Conservation (phyloP, 2,113 vertebrate genomes). For the Mirza zaza region DNA sequence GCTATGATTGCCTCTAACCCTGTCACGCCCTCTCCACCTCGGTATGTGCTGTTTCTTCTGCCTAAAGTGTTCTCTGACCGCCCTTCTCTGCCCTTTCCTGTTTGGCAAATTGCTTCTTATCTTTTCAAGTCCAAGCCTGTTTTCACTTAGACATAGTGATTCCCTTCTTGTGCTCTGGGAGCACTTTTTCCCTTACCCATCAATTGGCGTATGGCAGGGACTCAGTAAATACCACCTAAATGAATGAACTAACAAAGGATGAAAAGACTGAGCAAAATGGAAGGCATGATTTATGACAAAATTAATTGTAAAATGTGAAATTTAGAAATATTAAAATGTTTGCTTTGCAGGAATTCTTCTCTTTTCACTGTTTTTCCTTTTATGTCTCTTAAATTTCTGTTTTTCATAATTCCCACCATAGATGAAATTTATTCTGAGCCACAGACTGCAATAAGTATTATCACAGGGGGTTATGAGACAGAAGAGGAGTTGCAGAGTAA, state of each 20-base stretch:
- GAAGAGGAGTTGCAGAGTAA: background rate
- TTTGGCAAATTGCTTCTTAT: background rate
- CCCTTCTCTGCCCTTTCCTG: background rate
- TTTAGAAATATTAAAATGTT: background rate
- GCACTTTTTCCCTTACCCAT: background rate
- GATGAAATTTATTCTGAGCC: background rate
- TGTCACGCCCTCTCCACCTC: background rate
- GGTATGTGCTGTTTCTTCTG: background rate
- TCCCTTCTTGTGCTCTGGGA: background rate
- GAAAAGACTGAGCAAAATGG: background rate
- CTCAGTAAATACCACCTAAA: background rate
- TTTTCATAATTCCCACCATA: constrained; percentile 19
- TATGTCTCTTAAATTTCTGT: background rate
- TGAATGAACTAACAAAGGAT: background rate
- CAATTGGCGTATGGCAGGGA: background rate
- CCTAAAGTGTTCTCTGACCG: background rate
- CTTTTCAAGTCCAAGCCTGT: background rate
- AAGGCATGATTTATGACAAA: background rate
- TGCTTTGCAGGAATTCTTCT: background rate
- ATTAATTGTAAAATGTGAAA: background rate
- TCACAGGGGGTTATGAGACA: fast-evolving
- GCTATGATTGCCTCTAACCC: background rate
- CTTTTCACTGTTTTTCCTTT: background rate
- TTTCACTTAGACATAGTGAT: background rate
- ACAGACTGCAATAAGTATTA: background rate